A percentile compares a stretch with the other conserved stretches of the same genome.
Conservation (phyloP, 2,888 invertebrate genomes). For the Drosophila tripunctata region DNA sequence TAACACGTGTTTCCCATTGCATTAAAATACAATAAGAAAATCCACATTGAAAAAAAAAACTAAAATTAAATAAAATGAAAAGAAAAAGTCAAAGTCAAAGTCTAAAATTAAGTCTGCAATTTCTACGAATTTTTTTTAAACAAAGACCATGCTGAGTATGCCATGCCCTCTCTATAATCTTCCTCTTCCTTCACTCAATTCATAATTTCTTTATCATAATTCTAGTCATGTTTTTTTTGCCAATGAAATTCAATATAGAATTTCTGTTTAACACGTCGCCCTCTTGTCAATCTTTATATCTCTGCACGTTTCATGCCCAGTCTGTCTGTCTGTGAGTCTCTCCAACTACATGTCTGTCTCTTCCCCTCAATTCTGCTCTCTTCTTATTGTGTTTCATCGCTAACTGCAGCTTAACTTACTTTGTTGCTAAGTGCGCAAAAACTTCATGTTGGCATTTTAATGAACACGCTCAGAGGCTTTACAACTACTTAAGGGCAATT, state of each 20-base stretch:
- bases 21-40: slow-evolving; percentile 44
- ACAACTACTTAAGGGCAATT: slow-evolving; percentile 51
- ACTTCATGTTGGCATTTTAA: slow-evolving; percentile 63
- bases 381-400: slow-evolving; percentile 1
- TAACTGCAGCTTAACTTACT: slow-evolving; percentile 45
- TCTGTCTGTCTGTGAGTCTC: slow-evolving; percentile 5
- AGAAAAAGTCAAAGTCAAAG: slow-evolving; percentile 52
- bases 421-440: slow-evolving; percentile 64
- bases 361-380: too few relatives aligned
- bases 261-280: slow-evolving; percentile 58
- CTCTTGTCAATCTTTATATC: slow-evolving; percentile 59
- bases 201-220: slow-evolving; percentile 67
- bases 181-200: slow-evolving; percentile 38
- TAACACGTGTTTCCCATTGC: slow-evolving; percentile 68
- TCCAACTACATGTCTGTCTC: slow-evolving; percentile 11
- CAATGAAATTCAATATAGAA: slow-evolving; percentile 41
- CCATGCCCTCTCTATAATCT: not conserved
- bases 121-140: slow-evolving; percentile 33
- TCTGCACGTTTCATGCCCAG: slow-evolving; percentile 46
- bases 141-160: slow-evolving; percentile 32
- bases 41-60: slow-evolving; percentile 17
- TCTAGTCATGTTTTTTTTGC: slow-evolving; percentile 63
- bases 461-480: slow-evolving; percentile 31
- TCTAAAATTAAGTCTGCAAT: slow-evolving; percentile 42
- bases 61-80: slow-evolving; percentile 36